Base-by-base conservation (phyloP, 2,888 invertebrate genomes). In the Ichneumoninae sp. region DNA sequence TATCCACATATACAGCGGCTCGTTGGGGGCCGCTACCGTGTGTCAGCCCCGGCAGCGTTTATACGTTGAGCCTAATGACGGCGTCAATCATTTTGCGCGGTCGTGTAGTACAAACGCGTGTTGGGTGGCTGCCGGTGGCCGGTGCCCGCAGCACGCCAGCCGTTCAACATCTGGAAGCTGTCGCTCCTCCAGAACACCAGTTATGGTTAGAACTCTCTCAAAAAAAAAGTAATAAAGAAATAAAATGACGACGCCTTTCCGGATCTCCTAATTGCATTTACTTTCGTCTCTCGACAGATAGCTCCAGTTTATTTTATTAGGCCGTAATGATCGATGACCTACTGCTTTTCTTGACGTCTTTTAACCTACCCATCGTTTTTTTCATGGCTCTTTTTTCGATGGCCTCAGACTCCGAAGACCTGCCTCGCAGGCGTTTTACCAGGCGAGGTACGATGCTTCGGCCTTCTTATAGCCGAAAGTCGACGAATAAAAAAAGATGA, bases 71-170 rank as follows among this genome's bases (percentile, higher is more conserved):
- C 66, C 81, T 86, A 87, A 87, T 87, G 86, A 85, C 77, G 70
- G 80, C 84, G 86, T 86, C 86, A 86, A 86, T 86, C 86, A 86
- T 83, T 73, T 74, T 54, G 50, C 63, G 83, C 77, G 83, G 83
- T 83, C 63, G 50, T 77, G 80, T 80, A 63, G 66, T 79, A 73
- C 33, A 75, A 52, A 71, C 66, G 78, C 57, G 44, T 81, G 74
- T 40, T 75, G 70, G 44, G 65, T 80, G 79, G 83, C 75, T 66
- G 76, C 40, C 50, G 65, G 71, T 57, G 40, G 33, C 57, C 71
- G 66, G 36, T 71, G 76, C 68, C 54, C 26, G n/a, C 52, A 70
- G 65, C 54, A 71, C 26, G 30, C 68, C 76, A 83, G 75, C 60
- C 80, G 71, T 65, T 52, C 52, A 33, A 40, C 79, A 83, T 83